Percentiles rank a stretch among this genome's conserved stretches.
Conservation (phyloP, 2,888 invertebrate species). For the Carabus problematicus region DNA sequence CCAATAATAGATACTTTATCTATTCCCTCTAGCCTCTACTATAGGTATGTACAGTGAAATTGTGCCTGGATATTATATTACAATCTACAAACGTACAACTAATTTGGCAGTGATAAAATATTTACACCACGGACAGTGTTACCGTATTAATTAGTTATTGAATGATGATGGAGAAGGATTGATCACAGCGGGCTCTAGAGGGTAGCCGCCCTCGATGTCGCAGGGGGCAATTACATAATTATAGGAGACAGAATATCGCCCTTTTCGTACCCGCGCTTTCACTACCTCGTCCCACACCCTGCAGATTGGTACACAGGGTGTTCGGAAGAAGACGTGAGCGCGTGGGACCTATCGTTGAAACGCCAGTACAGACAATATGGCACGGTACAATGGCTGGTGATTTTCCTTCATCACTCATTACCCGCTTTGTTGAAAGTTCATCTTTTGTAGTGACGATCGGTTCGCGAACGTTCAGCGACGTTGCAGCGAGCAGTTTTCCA, state of each 20-base stretch:
- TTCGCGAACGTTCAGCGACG: background rate
- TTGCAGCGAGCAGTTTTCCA: background rate
- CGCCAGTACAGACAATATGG: conserved; percentile 20
- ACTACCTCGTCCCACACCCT: background rate
- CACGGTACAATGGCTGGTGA: conserved; percentile 28
- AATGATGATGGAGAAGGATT: conserved; percentile 56
- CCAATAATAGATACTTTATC: too few species aligned
- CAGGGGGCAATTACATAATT: conserved; percentile 41
- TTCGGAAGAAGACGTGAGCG: conserved; percentile 7
- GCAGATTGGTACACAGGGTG: background rate
- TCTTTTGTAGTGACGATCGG: conserved; percentile 14
- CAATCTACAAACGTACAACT: too few species aligned
- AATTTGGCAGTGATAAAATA: conserved; percentile 7
- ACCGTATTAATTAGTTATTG: conserved; percentile 53
- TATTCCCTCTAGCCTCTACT: too few species aligned
- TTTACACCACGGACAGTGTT: conserved; percentile 16
- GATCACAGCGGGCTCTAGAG: conserved; percentile 56
- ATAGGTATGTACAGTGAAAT: too few species aligned
- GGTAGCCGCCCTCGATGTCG: conserved; percentile 46
- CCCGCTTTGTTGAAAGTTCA: conserved; percentile 28
- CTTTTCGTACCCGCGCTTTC: background rate
- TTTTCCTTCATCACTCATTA: conserved; percentile 38
- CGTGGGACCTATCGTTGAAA: conserved; percentile 9
- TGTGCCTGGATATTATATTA: too few species aligned
- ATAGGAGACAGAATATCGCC: conserved; percentile 23